phyloP scores from a whole-genome alignment of 2,797 vertebrate species.

The Pterois miles region DNA sequence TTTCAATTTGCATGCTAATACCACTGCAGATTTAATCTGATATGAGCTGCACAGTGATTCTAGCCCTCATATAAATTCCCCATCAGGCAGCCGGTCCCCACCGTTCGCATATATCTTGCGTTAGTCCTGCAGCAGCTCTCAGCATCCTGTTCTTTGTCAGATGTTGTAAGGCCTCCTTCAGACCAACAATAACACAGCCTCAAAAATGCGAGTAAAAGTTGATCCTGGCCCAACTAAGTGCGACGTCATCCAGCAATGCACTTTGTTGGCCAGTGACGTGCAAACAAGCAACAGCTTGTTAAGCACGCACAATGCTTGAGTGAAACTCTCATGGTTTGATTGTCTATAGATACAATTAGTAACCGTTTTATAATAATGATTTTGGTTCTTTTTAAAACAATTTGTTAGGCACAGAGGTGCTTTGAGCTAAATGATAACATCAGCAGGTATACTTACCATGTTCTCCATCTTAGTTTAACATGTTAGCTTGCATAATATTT shows the following conservation, averaged over 20 bases:
- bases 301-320: not conserved
- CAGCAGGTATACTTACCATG: not conserved
- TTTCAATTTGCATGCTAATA: conserved; percentile 85
- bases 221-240: not conserved
- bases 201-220: conserved; percentile 18
- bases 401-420: not conserved
- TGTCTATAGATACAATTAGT: not conserved
- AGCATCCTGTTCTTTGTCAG: conserved; percentile 34
- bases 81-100: conserved; percentile 52
- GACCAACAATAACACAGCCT: conserved; percentile 17
- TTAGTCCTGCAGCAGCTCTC: conserved; percentile 51
- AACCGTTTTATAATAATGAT: not conserved
- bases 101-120: conserved; percentile 39
- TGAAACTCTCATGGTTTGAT: not conserved
- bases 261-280: not conserved
- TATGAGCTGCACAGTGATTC: conserved; percentile 61
- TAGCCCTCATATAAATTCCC: conserved; percentile 71
- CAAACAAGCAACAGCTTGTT: not conserved
- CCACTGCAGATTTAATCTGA: conserved; percentile 77
- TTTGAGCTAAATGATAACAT: not conserved
- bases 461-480: not conserved
- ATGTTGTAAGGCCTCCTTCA: conserved; percentile 39
- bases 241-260: conserved; percentile 1
- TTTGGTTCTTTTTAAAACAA: not conserved
- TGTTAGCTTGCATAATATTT: not conserved